These are phyloP conservation scores for Triplophysa tibetana DNA, from an alignment of 2,113 vertebrate genomes.

Conservation along the genomic window DNA sequence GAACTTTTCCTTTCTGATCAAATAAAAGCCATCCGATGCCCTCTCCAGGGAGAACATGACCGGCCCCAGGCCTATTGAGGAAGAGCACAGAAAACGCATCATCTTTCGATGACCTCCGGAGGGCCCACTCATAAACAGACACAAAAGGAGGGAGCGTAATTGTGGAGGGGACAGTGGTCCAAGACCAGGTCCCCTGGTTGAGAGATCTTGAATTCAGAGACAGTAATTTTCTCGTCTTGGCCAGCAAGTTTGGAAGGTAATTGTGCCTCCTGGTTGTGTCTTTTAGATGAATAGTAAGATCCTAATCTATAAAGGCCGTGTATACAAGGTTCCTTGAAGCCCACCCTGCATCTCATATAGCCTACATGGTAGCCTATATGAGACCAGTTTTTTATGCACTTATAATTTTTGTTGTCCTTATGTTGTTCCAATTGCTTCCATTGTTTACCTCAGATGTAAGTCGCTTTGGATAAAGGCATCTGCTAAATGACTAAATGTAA, in stretches of 20 bases:
- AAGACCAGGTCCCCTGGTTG: slow-evolving; percentile 56
- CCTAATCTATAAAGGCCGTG: slow-evolving; percentile 43
- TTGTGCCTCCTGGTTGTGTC: slow-evolving; percentile 69
- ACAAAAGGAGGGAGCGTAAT: slow-evolving; percentile 58
- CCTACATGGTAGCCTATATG: too few species aligned
- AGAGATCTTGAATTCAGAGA: slow-evolving; percentile 68
- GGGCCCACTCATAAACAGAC: slow-evolving; percentile 51
- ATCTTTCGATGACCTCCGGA: slow-evolving; percentile 48
- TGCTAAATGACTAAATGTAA: too few species aligned
- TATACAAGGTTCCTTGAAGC: slow-evolving; percentile 2
- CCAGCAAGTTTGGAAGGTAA: slow-evolving; percentile 71
- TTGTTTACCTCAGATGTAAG: too few species aligned
- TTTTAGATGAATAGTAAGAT: slow-evolving; percentile 61
- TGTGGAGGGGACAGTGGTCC: slow-evolving; percentile 62
- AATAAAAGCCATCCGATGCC: slow-evolving; percentile 32
- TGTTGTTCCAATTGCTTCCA: too few species aligned
- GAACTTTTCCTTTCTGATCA: slow-evolving; percentile 4
- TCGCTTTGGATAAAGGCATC: too few species aligned
- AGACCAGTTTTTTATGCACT: too few species aligned
- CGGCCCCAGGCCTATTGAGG: slow-evolving; percentile 29
- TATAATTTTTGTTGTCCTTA: too few species aligned
- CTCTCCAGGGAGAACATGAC: slow-evolving; percentile 41
- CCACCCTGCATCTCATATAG: not conserved
- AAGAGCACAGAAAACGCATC: slow-evolving; percentile 40
- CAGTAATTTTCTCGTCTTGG: slow-evolving; percentile 72